These are phyloP conservation scores for Desmodus rotundus DNA, from an alignment of 2,113 vertebrate genomes.

Conservation along the genomic window DNA sequence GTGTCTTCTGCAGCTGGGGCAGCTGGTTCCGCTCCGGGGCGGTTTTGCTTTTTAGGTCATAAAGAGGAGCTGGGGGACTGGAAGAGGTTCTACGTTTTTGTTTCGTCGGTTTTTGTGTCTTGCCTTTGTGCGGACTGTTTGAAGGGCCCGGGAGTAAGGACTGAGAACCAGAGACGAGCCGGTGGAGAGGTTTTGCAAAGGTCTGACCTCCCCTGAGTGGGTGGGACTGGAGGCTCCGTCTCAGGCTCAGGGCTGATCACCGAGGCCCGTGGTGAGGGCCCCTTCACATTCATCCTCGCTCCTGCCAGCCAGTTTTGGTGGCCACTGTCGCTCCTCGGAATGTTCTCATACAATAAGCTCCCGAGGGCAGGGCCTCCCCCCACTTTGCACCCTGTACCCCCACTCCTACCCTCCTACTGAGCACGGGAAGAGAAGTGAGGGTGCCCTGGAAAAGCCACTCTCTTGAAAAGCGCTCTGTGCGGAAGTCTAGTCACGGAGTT, in stretches of 20 bases:
- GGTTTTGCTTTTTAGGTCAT: background rate
- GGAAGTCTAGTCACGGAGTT: background rate
- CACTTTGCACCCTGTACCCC: background rate
- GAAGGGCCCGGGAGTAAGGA: background rate
- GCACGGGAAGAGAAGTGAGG: rapidly evolving
- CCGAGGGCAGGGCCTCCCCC: background rate
- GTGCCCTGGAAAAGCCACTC: rapidly evolving
- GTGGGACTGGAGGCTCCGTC: rapidly evolving
- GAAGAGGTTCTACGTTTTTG: background rate
- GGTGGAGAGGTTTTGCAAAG: rapidly evolving
- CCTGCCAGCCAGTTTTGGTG: background rate
- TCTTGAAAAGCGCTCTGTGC: background rate
- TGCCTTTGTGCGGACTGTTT: no score
- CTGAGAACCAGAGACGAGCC: rapidly evolving
- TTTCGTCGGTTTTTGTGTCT: background rate
- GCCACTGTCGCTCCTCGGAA: rapidly evolving
- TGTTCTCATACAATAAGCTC: background rate
- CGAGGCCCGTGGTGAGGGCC: rapidly evolving
- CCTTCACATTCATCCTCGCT: rapidly evolving
- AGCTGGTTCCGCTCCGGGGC: background rate
- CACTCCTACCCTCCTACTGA: rapidly evolving
- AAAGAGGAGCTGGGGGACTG: background rate
- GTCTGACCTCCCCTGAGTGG: rapidly evolving
- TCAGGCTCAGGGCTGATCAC: background rate
- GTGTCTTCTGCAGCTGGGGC: background rate